Conservation (phyloP, 2,888 invertebrate genomes). For the Epinotia brunnichana region DNA sequence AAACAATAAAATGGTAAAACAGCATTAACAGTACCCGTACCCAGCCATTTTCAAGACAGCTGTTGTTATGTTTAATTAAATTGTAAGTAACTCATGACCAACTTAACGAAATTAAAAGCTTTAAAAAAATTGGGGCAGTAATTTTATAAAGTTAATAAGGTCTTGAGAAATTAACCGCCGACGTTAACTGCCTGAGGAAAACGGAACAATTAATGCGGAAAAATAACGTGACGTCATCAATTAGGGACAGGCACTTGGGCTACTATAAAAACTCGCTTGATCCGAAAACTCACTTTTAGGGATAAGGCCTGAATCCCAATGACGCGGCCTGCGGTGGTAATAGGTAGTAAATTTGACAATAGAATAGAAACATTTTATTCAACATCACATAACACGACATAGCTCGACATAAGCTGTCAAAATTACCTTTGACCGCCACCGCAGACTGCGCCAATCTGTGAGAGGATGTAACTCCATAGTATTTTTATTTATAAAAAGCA, state of each 20-base stretch:
- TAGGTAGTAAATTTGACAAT: no score
- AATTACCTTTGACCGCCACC: no score
- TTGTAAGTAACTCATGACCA: background rate
- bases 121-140: constrained; percentile 6
- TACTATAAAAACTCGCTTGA: constrained; percentile 47
- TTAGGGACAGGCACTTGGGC: constrained; percentile 47
- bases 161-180: constrained; percentile 39
- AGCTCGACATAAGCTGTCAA: no score
- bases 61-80: background rate
- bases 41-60: background rate
- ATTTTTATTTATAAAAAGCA: no score
- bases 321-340: no score
- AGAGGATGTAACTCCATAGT: no score
- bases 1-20: background rate
- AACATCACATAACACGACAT: no score
- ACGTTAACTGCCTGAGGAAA: constrained; percentile 47
- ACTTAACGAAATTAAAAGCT: constrained; percentile 8
- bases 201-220: constrained; percentile 53
- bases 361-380: no score
- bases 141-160: constrained; percentile 30
- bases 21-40: background rate
- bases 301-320: background rate
- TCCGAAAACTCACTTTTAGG: background rate
- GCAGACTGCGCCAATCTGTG: no score
- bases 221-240: constrained; percentile 52